A percentile compares a stretch with the other conserved stretches of the same genome.
Evolutionary conservation across 2,888 invertebrate genomes (phyloP).

Genomic region (Busseola fusca): DNA sequence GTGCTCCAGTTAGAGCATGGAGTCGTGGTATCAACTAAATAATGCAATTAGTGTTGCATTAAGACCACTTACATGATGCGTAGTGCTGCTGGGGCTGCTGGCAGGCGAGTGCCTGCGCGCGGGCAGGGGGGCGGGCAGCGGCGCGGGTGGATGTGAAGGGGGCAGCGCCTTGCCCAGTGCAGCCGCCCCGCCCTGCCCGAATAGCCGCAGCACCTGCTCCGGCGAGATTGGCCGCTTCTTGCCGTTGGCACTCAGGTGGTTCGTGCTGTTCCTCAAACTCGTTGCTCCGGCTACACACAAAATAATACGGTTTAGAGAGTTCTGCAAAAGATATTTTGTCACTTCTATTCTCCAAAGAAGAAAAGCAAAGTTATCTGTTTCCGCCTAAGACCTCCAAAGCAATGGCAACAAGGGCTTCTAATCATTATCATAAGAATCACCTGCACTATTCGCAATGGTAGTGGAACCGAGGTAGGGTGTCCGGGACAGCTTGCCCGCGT

Average conservation of each 20-base stretch:
- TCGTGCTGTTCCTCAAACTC: slow-evolving; percentile 84
- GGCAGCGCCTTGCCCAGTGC: slow-evolving; percentile 86
- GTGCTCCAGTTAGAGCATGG: slow-evolving; percentile 16
- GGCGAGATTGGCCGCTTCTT: slow-evolving; percentile 95
- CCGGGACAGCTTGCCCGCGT: slow-evolving; percentile 83
- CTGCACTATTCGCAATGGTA: slow-evolving; percentile 88
- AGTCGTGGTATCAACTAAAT: slow-evolving; percentile 24
- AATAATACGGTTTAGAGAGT: neutral
- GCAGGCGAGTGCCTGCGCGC: slow-evolving; percentile 90
- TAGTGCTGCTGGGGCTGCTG: slow-evolving; percentile 94
- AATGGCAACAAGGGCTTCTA: neutral
- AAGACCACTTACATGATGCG: slow-evolving; percentile 90
- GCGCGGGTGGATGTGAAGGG: slow-evolving; percentile 84
- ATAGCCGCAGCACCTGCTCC: slow-evolving; percentile 93
- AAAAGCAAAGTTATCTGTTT: neutral
- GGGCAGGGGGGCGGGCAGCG: slow-evolving; percentile 86
- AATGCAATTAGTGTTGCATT: slow-evolving; percentile 44
- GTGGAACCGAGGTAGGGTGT: slow-evolving; percentile 92
- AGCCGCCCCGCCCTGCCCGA: slow-evolving; percentile 88
- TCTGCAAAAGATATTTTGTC: too few relatives aligned
- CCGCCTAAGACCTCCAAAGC: neutral
- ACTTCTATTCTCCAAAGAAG: neutral
- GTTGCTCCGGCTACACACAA: slow-evolving; percentile 74
- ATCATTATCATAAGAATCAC: slow-evolving; percentile 59
- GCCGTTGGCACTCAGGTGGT: slow-evolving; percentile 89